Evolutionary conservation across 2,888 invertebrate species (phyloP).

Genomic region (Cataglyphis rosenhaueri): DNA sequence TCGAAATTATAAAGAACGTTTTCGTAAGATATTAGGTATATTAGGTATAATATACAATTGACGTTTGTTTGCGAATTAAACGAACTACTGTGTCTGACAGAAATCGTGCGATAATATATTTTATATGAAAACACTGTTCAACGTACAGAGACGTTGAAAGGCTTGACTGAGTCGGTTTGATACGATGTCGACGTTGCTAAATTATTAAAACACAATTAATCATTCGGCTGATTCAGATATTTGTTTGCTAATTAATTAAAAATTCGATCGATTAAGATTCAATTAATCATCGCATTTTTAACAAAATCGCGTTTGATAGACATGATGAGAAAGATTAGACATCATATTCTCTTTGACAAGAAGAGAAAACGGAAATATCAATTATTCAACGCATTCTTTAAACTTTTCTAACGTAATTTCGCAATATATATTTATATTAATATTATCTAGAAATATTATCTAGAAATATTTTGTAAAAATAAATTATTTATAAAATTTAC

Average conservation of each 20-base stretch:
- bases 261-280: neutral
- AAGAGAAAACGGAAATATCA: neutral
- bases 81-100: neutral
- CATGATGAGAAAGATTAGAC: neutral
- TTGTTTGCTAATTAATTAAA: constrained; percentile 33
- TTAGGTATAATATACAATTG: neutral
- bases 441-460: neutral
- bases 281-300: constrained; percentile 8
- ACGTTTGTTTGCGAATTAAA: constrained; percentile 1
- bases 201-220: constrained; percentile 50
- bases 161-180: neutral
- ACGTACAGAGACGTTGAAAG: constrained; percentile 24
- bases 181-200: constrained; percentile 16
- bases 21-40: neutral
- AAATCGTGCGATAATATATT: constrained; percentile 17
- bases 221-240: constrained; percentile 16
- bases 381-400: neutral
- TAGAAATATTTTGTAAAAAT: constrained; percentile 4
- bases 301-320: neutral
- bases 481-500: neutral
- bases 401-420: neutral
- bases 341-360: neutral
- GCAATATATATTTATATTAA: neutral
- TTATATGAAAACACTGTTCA: constrained; percentile 10
- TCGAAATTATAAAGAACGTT: neutral